phyloP scores from a whole-genome alignment of 2,888 invertebrate species.

The Bombyx huttoni region DNA sequence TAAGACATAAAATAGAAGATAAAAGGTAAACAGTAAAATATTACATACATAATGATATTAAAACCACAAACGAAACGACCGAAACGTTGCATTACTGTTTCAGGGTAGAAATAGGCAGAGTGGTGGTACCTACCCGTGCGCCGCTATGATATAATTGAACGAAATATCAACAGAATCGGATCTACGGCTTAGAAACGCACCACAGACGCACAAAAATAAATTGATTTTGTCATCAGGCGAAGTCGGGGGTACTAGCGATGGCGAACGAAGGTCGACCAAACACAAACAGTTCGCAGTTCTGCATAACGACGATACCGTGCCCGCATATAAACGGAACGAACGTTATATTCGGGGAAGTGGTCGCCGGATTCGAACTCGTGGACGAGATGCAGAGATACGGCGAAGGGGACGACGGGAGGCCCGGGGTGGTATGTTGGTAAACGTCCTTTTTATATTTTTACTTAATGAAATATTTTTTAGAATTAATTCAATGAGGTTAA shows the following conservation, averaged over 20 bases:
- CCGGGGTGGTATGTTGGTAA: conserved; percentile 69
- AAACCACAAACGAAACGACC: too few species aligned
- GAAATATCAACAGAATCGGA: too few species aligned
- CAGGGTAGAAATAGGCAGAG: too few species aligned
- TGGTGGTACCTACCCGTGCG: too few species aligned
- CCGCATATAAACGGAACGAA: conserved; percentile 84
- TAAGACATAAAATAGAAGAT: too few species aligned
- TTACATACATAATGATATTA: too few species aligned
- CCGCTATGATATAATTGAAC: too few species aligned
- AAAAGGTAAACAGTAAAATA: too few species aligned
- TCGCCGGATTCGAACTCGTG: conserved; percentile 80
- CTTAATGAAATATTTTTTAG: neutral
- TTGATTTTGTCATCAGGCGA: conserved; percentile 50
- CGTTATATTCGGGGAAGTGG: conserved; percentile 86
- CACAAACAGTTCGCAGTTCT: conserved; percentile 96
- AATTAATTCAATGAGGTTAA: too few species aligned
- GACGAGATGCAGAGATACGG: conserved; percentile 78
- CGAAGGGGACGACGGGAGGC: conserved; percentile 67
- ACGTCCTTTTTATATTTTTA: conserved; percentile 8
- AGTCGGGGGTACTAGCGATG: conserved; percentile 81
- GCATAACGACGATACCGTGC: conserved; percentile 84
- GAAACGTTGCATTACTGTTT: too few species aligned
- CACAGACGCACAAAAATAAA: too few species aligned
- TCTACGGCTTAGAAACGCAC: too few species aligned
- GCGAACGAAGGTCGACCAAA: conserved; percentile 83